Percentiles rank a stretch among this genome's conserved stretches.
These are phyloP conservation scores for Benthosema pterotum DNA, from an alignment of 2,797 vertebrate genomes.

Conservation along the genomic window DNA sequence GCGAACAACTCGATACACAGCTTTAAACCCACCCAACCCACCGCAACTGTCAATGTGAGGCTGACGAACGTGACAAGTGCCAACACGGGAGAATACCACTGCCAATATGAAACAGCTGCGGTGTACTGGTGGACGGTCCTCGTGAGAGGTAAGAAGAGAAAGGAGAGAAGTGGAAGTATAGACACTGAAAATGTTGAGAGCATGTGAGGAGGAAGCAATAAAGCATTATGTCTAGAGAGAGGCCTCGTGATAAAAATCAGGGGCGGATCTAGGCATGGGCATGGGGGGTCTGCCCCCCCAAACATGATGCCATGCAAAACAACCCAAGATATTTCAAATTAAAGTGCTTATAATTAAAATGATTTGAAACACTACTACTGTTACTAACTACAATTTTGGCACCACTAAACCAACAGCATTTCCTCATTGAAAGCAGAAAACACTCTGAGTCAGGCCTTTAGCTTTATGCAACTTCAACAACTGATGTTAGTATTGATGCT, in stretches of 20 bases:
- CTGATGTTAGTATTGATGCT: too few relatives aligned
- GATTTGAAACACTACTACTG: too few relatives aligned
- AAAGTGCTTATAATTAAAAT: too few relatives aligned
- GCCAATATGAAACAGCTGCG: neutral
- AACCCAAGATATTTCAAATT: too few relatives aligned
- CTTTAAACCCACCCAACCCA: rapidly evolving
- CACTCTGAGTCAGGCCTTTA: too few relatives aligned
- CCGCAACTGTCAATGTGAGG: rapidly evolving
- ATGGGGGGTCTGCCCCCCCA: too few relatives aligned
- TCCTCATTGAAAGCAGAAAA: too few relatives aligned
- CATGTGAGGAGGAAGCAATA: neutral
- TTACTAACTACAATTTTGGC: too few relatives aligned
- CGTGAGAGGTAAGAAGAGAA: constrained; percentile 70
- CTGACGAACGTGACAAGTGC: constrained; percentile 31
- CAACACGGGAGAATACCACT: constrained; percentile 71
- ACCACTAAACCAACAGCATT: too few relatives aligned
- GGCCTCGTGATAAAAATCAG: neutral
- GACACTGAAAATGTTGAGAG: neutral
- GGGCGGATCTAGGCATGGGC: too few relatives aligned
- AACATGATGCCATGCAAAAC: too few relatives aligned
- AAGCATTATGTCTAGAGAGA: neutral
- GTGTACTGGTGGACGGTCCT: constrained; percentile 66
- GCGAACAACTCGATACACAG: rapidly evolving
- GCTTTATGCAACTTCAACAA: too few relatives aligned
- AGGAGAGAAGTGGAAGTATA: neutral